Evolutionary conservation across 2,888 invertebrate genomes (phyloP).

Genomic region (Aleiodes alternator): DNA sequence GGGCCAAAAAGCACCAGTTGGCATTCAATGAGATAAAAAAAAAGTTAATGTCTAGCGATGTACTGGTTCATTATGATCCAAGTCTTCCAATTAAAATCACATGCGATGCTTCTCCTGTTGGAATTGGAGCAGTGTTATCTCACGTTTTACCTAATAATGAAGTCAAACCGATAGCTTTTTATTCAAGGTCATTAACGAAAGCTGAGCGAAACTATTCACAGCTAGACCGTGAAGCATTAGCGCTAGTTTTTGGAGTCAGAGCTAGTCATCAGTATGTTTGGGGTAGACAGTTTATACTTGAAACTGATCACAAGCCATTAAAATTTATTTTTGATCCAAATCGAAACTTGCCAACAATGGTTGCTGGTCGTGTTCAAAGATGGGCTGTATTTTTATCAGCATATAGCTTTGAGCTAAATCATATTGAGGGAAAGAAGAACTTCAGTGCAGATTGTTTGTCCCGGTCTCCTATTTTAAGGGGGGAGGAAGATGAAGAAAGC

Average conservation of each 20-base stretch:
- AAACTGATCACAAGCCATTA: constrained; percentile 70
- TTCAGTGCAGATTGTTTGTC: constrained; percentile 32
- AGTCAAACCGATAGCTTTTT: constrained; percentile 38
- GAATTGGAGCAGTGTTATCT: constrained; percentile 37
- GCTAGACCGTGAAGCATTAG: background rate
- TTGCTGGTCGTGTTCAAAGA: constrained; percentile 58
- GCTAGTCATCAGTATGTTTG: constrained; percentile 56
- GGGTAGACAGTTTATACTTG: constrained; percentile 58
- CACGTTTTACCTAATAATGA: constrained; percentile 10
- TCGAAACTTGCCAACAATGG: constrained; percentile 54
- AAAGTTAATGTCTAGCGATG: background rate
- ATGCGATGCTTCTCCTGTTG: constrained; percentile 35
- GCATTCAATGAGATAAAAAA: constrained; percentile 1
- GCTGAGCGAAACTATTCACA: constrained; percentile 1
- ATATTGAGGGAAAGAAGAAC: constrained; percentile 30
- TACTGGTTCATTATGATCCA: constrained; percentile 28
- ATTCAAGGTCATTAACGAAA: background rate
- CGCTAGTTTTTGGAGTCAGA: constrained; percentile 52
- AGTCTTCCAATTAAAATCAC: constrained; percentile 22
- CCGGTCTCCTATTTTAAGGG: background rate
- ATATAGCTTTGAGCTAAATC: constrained; percentile 33
- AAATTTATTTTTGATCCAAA: constrained; percentile 47
- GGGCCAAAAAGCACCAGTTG: background rate
- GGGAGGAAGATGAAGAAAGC: constrained; percentile 12
- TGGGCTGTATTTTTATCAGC: constrained; percentile 60